These are phyloP conservation scores for Vireo altiloquus DNA, from an alignment of 2,113 vertebrate species.

Conservation along the genomic window DNA sequence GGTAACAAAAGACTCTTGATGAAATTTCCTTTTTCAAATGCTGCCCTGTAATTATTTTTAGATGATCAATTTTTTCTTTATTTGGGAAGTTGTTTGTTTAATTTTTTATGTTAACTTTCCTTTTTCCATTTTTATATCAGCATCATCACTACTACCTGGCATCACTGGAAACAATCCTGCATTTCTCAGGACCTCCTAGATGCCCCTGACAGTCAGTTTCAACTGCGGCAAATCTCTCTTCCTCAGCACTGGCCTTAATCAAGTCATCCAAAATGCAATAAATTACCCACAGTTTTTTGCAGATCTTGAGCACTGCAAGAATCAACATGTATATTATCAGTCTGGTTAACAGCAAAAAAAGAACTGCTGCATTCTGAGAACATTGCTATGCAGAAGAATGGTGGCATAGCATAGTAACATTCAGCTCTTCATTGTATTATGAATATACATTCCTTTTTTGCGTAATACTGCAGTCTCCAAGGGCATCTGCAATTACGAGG, in stretches of 20 bases:
- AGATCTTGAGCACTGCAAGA: not conserved
- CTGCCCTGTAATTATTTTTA: not conserved
- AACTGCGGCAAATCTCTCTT: not conserved
- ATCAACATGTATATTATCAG: not conserved
- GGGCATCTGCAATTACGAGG: not conserved
- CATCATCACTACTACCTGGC: not conserved
- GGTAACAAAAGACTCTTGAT: not conserved
- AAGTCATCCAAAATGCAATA: not conserved
- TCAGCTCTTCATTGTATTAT: not conserved
- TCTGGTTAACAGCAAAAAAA: not conserved
- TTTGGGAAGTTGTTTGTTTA: not conserved
- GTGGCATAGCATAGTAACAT: not conserved
- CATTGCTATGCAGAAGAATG: fast-evolving
- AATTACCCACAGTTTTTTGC: not conserved
- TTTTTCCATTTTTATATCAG: not conserved
- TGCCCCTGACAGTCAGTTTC: not conserved
- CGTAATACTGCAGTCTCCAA: not conserved
- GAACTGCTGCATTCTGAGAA: not conserved
- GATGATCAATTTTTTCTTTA: not conserved
- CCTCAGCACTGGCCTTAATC: not conserved
- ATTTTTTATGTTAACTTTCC: not conserved
- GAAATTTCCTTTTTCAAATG: not conserved
- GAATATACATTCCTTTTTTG: not conserved
- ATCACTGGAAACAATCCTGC: not conserved
- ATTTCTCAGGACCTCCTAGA: not conserved